Evolutionary conservation across 2,113 vertebrate genomes (phyloP).

Genomic region (Eptesicus fuscus): DNA sequence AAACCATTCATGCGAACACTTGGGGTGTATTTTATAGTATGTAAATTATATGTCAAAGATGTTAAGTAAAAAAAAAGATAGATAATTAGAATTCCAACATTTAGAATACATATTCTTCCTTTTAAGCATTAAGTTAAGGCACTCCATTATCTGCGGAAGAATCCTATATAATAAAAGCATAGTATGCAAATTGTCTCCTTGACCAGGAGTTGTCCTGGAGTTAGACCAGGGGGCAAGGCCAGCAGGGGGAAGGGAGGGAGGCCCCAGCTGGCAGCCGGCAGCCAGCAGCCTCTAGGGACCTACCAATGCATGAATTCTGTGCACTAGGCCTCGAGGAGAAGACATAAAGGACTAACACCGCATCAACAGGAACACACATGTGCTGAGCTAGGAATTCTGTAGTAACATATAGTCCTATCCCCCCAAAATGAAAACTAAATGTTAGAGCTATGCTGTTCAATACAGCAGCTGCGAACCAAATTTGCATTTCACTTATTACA

Average conservation of each 20-base stretch:
- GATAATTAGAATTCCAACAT: background rate
- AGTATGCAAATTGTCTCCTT: too few species aligned
- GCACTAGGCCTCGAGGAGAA: background rate
- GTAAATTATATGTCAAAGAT: background rate
- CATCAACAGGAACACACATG: background rate
- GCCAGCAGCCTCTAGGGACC: too few species aligned
- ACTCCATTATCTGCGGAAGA: background rate
- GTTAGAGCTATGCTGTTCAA: accelerated
- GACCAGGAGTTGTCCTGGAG: too few species aligned
- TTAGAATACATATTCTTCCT: background rate
- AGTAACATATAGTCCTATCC: background rate
- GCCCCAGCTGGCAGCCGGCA: too few species aligned
- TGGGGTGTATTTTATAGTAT: background rate
- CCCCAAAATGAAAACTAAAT: background rate
- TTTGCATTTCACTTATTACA: background rate
- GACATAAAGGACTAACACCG: background rate
- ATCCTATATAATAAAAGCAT: too few species aligned
- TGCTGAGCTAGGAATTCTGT: background rate
- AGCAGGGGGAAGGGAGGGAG: too few species aligned
- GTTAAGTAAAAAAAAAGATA: background rate
- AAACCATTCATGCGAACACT: background rate
- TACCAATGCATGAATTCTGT: too few species aligned
- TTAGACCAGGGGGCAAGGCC: too few species aligned
- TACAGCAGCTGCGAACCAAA: too few species aligned
- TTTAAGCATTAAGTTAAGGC: too few species aligned